Evolutionary conservation across 92 coral and sea anemone genomes (phyloP), one percentile per base, ranked within the genome.

Genomic region (Parazoanthus darwini): DNA sequence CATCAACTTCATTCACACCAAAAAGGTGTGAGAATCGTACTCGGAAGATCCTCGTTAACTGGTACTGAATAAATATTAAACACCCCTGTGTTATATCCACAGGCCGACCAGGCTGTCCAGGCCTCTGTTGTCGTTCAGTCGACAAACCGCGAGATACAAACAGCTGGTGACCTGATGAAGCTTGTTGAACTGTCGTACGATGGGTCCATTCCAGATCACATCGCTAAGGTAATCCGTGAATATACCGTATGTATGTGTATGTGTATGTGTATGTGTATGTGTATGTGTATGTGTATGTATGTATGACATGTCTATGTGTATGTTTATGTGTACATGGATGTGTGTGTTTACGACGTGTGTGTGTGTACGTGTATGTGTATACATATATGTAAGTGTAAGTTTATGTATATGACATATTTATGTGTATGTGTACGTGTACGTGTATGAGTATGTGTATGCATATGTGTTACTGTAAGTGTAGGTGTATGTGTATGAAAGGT

Each of bases 141-240:
- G 42, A 68, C 78, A 26, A 67, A 46, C 86, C 86, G 86, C 26
- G 93, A 86, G 67, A 93, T 88, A 85, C 94, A 90, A 72, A 93
- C 96, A 44, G 90, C 90, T 79, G 92, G 89, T 18, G 94, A 93
- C 77, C 74, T 91, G 25, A 37, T 93, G 46, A 91, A 92, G 65
- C 79, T 90, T 22, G 81, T 93, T 74, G 93, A 93, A 80, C 88
- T 93, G 51, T 85, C 92, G 15, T 85, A 85, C 81, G 98, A 94
- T 77, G 98, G 95, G 2, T 68, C 94, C 20, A 89, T 95, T 79
- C 98, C 96, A 51, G 96, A 95, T 0, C 91, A 95, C 80, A 90
- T 95, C 78, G 90, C 93, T 16, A 86, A 93, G 91, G 98, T 95
- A 74, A 80, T 79, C 76, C n/a, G 65, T 8, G 80, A 18, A n/a